Base-by-base conservation (phyloP, 2,113 vertebrate genomes). In the Saccopteryx leptura region DNA sequence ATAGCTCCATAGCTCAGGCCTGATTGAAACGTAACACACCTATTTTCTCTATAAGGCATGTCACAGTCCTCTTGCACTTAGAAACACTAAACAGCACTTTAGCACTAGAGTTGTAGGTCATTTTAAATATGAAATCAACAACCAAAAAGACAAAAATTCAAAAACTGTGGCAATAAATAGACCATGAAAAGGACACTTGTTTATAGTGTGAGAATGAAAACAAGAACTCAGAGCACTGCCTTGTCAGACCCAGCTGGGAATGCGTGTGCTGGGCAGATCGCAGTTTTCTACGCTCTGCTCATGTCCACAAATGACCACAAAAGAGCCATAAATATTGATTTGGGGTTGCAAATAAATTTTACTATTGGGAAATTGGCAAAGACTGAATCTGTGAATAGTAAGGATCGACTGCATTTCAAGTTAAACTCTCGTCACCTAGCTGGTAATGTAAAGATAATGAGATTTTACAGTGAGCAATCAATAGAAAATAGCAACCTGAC, bases 371-470 rank as follows among this genome's bases (percentile, higher is more conserved):
- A 94, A 80, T 88, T 80, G 81, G 15, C 54, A 88, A 91, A 90
- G 46, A 66, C 4, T 52, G 50, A 85, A 88, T 68, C 61, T n/a
- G 71, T 71, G 52, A 96, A 54, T 74, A 87, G 89, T 33, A 10
- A n/a, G 19, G 23, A 80, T 14, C 28, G 23, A 76, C n/a, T 87
- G 7, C 52, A 95, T 93, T 95, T 86, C 88, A 76, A 84, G 46
- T 71, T 93, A 83, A 84, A 89, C n/a, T 46, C 31, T n/a, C 6
- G 23, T 81, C 85, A 80, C 31, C n/a, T 79, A 71, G 83, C n/a
- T 61, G n/a, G 46, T 54, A 88, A 85, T 78, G 9, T 71, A 60
- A 91, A 68, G 52, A 26, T 52, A 91, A 90, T 69, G 63, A 88
- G 31, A 65, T 90, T 92, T 81, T 65, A 66, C 0, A 72, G 52